A percentile compares a stretch with the other conserved stretches of the same genome.
Evolutionary conservation across 2,888 invertebrate species (phyloP).

Genomic region (Campopleginae sp.): DNA sequence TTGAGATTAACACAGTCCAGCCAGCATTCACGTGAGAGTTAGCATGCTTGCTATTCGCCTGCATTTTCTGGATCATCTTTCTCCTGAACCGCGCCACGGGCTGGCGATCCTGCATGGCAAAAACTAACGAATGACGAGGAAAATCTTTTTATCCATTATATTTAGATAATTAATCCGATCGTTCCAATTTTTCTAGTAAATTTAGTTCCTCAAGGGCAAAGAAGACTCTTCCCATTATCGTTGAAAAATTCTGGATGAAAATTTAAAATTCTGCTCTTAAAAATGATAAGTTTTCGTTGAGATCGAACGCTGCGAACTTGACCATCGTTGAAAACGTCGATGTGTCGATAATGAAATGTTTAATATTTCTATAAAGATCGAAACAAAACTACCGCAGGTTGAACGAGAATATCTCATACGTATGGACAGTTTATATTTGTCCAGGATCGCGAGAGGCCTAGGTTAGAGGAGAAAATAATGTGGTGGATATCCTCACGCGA

Average conservation of each 20-base stretch:
- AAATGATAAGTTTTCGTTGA: no score
- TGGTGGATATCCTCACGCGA: constrained; percentile 15
- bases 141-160: no score
- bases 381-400: neutral
- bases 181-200: neutral
- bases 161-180: no score
- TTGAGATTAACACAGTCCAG: constrained; percentile 8
- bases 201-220: no score
- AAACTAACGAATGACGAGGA: constrained; percentile 16
- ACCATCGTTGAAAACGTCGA: neutral
- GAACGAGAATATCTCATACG: constrained; percentile 1
- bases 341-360: neutral
- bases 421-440: constrained; percentile 48
- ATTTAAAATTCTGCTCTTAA: no score
- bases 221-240: no score
- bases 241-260: no score
- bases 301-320: no score
- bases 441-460: constrained; percentile 38
- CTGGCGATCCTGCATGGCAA: neutral
- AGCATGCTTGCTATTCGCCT: constrained; percentile 10
- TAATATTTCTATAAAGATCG: neutral
- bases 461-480: constrained; percentile 34
- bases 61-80: constrained; percentile 51
- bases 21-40: constrained; percentile 22
- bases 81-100: neutral